These are phyloP conservation scores for Erythrocercus mccallii DNA, from an alignment of 2,113 vertebrate genomes.

Conservation along the genomic window DNA sequence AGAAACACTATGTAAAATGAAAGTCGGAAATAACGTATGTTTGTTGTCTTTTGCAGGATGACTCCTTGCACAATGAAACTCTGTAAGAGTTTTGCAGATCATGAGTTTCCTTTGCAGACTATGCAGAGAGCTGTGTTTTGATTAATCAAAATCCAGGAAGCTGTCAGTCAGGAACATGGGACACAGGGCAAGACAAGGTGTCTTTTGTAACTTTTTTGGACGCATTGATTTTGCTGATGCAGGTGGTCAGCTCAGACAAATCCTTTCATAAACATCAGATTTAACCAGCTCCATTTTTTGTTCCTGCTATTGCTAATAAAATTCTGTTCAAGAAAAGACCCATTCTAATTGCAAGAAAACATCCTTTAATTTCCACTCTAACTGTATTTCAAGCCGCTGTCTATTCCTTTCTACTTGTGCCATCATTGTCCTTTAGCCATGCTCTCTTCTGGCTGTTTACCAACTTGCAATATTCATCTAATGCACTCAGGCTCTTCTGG, in stretches of 20 bases:
- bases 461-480: background rate
- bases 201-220: slow-evolving; percentile 6
- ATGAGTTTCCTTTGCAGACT: background rate
- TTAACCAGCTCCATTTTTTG: background rate
- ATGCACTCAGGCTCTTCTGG: background rate
- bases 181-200: background rate
- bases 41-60: background rate
- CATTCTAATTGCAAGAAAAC: slow-evolving; percentile 23
- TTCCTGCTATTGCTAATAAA: background rate
- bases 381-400: background rate
- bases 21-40: background rate
- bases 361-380: slow-evolving; percentile 39
- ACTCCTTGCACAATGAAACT: background rate
- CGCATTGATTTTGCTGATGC: background rate
- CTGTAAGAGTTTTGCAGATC: background rate
- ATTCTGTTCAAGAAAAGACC: slow-evolving; percentile 18
- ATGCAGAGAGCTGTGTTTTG: background rate
- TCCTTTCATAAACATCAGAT: slow-evolving; percentile 7
- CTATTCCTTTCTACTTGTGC: slow-evolving; percentile 40
- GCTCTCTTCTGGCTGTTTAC: slow-evolving; percentile 8
- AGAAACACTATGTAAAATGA: background rate
- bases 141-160: slow-evolving; percentile 18
- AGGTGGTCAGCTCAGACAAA: slow-evolving; percentile 9
- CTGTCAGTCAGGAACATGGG: background rate
- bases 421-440: slow-evolving; percentile 39